phyloP scores from a whole-genome alignment of 2,888 invertebrate genomes.

The Synergus japonicus region DNA sequence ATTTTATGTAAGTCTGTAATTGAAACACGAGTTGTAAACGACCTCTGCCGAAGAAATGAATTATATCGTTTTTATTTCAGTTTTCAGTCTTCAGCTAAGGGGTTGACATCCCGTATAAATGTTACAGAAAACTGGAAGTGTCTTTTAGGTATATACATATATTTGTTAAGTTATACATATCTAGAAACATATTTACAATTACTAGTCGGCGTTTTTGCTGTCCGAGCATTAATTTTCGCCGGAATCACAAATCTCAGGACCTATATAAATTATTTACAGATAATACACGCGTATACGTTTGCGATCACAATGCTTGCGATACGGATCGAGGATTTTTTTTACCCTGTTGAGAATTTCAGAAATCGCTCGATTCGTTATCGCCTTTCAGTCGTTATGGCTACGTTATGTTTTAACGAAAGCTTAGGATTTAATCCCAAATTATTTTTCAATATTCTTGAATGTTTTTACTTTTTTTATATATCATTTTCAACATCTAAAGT shows the following conservation, averaged over 20 bases:
- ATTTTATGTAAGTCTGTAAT: conserved; percentile 6
- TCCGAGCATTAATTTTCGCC: neutral
- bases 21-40: conserved; percentile 7
- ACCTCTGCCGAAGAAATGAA: conserved; percentile 18
- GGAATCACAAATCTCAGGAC: conserved; percentile 28
- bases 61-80: neutral
- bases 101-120: conserved; percentile 3
- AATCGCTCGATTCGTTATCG: conserved; percentile 64
- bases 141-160: conserved; percentile 30
- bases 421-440: neutral
- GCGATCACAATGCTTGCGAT: conserved; percentile 74
- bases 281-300: conserved; percentile 76
- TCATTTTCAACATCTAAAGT: neutral
- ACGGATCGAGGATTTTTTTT: conserved; percentile 61
- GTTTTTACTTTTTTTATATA: neutral
- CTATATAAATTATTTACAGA: conserved; percentile 72
- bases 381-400: conserved; percentile 58
- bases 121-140: conserved; percentile 12
- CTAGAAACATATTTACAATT: conserved; percentile 40
- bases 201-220: conserved; percentile 10
- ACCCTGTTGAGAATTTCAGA: conserved; percentile 64
- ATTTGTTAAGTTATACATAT: conserved; percentile 26
- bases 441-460: neutral
- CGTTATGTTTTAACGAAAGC: conserved; percentile 44
- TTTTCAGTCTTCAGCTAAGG: conserved; percentile 11